phyloP scores from a whole-genome alignment of 2,888 invertebrate genomes.

The Microplitis manilae region DNA sequence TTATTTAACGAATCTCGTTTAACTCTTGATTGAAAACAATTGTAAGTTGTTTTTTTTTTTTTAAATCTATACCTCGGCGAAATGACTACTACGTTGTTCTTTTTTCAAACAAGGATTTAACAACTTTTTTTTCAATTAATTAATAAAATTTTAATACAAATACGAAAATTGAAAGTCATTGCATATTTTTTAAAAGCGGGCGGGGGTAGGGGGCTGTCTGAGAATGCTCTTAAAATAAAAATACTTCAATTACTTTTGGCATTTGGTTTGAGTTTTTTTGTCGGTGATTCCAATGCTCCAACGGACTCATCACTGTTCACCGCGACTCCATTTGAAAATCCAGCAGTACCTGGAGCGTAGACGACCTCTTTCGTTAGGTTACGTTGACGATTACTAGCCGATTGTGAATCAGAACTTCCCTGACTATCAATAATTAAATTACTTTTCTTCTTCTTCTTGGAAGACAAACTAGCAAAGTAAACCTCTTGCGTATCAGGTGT shows the following conservation, averaged over 20 bases:
- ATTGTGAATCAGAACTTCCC: slow-evolving; percentile 4
- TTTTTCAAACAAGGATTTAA: too few species aligned
- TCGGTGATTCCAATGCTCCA: slow-evolving; percentile 12
- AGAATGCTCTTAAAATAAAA: background rate
- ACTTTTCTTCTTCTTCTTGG: slow-evolving; percentile 19
- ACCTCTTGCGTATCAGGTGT: slow-evolving; percentile 17
- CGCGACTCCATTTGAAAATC: slow-evolving; percentile 38
- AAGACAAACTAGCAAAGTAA: slow-evolving; percentile 11
- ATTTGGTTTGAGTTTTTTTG: background rate
- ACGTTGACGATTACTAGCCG: background rate
- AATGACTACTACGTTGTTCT: too few species aligned
- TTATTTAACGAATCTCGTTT: too few species aligned
- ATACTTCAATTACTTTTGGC: background rate
- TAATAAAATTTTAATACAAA: too few species aligned
- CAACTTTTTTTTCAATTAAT: too few species aligned
- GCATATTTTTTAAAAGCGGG: too few species aligned
- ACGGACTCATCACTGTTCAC: slow-evolving; percentile 28
- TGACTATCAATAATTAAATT: slow-evolving; percentile 4
- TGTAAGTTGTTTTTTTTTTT: too few species aligned
- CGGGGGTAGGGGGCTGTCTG: too few species aligned
- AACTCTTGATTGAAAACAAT: too few species aligned
- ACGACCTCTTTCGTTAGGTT: background rate
- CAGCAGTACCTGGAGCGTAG: slow-evolving; percentile 19
- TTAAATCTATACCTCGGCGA: too few species aligned
- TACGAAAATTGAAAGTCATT: too few species aligned